Base-by-base conservation (phyloP, 2,113 vertebrate genomes). In the Megaceryle maxima region DNA sequence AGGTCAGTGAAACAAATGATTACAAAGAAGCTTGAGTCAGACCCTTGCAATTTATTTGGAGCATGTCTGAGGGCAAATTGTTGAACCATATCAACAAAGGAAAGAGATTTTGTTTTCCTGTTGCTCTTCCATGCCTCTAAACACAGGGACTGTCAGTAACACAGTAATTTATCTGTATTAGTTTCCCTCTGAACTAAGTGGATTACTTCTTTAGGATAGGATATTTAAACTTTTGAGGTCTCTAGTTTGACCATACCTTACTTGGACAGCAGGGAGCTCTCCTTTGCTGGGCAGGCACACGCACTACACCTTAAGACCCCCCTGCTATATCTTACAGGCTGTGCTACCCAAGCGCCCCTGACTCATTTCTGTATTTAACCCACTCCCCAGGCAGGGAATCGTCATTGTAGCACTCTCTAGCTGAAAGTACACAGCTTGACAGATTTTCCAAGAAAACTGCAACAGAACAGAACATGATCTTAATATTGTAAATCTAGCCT, bases 1-100 rank as follows among this genome's bases (percentile, higher is more conserved):
- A 98, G 99, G 99, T 99, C 57, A 82, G 96, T 95, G 72, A 84
- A 87, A 63, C 11, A 66, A 55, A 70, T 50, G 0, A 31, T 56
- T 26, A 26, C 43, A 80, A 44, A 24, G 41, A 74, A 15, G 6
- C 6, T 33, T 88, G 79, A 17, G 21, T 56, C 70, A 4, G 4
- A 19, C n/a, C n/a, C 7, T 1, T 33, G 50, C n/a, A 85, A 33
- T 20, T 92, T 80, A 28, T 44, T 53, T 77, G n/a, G 21, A 83
- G 31, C 10, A 29, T 28, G 12, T 67, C 25, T 83, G 53, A 90
- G 26, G 37, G 44, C 28, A 88, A 60, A 26, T 20, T 44, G 19
- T 16, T 78, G 25, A 16, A 51, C 67, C 33, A 22, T 25, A 22
- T 78, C 4, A 16, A n/a, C 62, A 72, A 14, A 37, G 14, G 16